Percentiles rank a stretch among this genome's conserved stretches.
phyloP scores from a whole-genome alignment of 2,113 vertebrate species.

The Laterallus jamaicensis region DNA sequence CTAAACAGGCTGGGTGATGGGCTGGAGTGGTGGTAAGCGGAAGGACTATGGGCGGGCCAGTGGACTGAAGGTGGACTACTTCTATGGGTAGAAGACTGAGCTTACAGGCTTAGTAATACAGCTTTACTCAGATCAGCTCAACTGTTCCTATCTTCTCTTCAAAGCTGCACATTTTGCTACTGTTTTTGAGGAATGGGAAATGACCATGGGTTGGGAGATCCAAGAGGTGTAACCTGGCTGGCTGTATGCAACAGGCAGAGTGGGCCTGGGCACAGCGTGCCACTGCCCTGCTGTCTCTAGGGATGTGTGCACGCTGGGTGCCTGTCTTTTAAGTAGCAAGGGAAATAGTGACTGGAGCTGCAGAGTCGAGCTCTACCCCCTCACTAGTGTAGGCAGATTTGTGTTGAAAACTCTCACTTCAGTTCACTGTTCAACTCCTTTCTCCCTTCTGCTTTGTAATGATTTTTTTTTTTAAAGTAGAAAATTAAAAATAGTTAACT shows the following conservation, averaged over 20 bases:
- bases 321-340: not conserved
- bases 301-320: not conserved
- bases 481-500: not conserved
- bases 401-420: not conserved
- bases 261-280: accelerated
- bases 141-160: not conserved
- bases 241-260: not conserved
- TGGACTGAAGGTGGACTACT: not conserved
- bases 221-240: not conserved
- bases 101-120: not conserved
- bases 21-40: not conserved
- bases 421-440: not conserved
- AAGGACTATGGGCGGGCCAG: not conserved
- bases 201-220: not conserved
- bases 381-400: not conserved
- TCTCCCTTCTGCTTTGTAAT: not conserved
- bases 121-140: not conserved
- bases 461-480: not conserved
- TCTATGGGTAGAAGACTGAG: not conserved
- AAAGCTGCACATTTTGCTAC: not conserved
- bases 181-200: not conserved
- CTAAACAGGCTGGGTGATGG: not conserved
- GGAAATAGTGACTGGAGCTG: not conserved
- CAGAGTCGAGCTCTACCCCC: not conserved
- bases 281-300: not conserved